Evolutionary conservation across 1,140 invertebrate species (phyloP), one percentile per base, ranked within the genome.

Genomic region (Hypothenemus hampei): DNA sequence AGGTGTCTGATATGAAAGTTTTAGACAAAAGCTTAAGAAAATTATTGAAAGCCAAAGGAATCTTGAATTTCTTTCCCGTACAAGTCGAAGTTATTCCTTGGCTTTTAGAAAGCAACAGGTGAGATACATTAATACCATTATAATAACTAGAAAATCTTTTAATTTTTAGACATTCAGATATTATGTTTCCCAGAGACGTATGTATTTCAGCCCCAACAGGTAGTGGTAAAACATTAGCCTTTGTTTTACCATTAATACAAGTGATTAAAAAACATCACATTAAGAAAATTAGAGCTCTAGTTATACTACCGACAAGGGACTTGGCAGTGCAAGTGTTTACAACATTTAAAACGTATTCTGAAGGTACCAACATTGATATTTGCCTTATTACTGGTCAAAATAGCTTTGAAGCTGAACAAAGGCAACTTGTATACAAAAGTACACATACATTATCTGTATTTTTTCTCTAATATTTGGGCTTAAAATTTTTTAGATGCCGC

Each of bases 151-250:
- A 41, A 10, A 41, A 15, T 41, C 22, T 21, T 39, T 39, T 39
- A 26, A 23, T 23, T 54, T 56, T 16, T 49, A 71, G 77, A 31
- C 75, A 81, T 51, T 77, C 81, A 29, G 64, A 72, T 52, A 70
- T 76, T 1, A 78, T 82, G 58, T 81, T 87, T 71, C 85, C 87
- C 0, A 78, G 83, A 59, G 96, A 99, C 72, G 78, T 97, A n/a
- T 98, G 95, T 76, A 88, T 98, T 26, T 96, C 93, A 18, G 93
- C 95, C 33, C 93, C 95, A 16, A 99, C 97, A 11, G 97, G 96
- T 8, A 97, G 93, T 80, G 96, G 96, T 7, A 99, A 99, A 78
- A 98, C 96, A 1, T 73, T 98, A 40, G 85, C 93, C 4, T 98
- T 92, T 81, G 90, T 91, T 53, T 73, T 98, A 48, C 96, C 96